Conservation (phyloP, 2,797 vertebrate species). For the Clarias laeviceps region DNA sequence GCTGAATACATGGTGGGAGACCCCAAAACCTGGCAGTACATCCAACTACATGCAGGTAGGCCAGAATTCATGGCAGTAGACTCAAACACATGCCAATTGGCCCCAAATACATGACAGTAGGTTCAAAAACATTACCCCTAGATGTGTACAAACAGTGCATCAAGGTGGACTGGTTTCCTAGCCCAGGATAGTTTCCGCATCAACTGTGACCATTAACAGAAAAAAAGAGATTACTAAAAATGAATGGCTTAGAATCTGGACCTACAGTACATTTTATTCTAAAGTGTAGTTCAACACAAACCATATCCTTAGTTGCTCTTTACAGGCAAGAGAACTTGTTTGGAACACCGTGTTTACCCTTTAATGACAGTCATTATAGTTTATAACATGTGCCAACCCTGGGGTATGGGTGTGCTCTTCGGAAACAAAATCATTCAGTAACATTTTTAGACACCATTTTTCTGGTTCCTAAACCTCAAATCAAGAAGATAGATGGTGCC, state of each 20-base stretch:
- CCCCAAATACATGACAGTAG: not conserved
- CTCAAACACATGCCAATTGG: not conserved
- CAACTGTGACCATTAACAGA: not conserved
- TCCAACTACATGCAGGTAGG: too few relatives aligned
- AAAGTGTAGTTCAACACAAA: not conserved
- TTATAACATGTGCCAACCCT: not conserved
- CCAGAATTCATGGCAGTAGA: too few relatives aligned
- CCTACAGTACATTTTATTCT: not conserved
- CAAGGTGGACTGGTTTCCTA: not conserved
- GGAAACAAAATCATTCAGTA: not conserved
- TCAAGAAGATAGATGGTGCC: not conserved
- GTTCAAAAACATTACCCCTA: not conserved
- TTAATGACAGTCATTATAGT: not conserved
- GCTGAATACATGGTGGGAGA: too few relatives aligned
- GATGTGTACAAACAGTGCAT: not conserved
- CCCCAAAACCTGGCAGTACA: too few relatives aligned
- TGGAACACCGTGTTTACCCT: not conserved
- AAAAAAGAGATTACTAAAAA: not conserved
- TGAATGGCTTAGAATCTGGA: not conserved
- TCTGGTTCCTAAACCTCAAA: not conserved
- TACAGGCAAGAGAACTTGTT: not conserved
- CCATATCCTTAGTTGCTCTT: not conserved
- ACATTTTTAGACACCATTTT: not conserved
- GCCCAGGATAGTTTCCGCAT: not conserved
- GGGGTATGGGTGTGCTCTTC: not conserved